Base-by-base conservation (phyloP, 2,888 invertebrate genomes). In the Melipona bicolor region DNA sequence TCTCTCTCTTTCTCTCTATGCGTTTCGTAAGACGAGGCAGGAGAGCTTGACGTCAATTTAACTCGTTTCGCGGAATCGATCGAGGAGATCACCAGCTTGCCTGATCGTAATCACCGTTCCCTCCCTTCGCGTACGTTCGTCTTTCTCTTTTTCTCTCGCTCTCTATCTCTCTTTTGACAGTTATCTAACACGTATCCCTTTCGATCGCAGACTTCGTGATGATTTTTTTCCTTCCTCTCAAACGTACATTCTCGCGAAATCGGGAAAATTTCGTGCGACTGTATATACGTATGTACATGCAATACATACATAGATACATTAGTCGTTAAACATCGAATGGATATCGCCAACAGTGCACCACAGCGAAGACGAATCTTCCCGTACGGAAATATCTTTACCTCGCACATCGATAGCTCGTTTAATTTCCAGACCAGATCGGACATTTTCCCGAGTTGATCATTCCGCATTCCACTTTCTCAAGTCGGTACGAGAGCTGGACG, bases 21-120 rank as follows among this genome's bases (percentile, higher is more conserved):
- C 81, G 83, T 69, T 74, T 73, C 73, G 72, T 36, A 69, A 81
- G 74, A 76, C 50, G 71, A 56, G 69, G n/a, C 59, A 61, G 43
- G 24, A 56, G 80, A 68, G 19, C 69, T 59, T 65, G 59, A 79
- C 75, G 72, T 76, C 79, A 77, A 83, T 79, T 84, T 79, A 79
- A 83, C 79, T 76, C 72, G 72, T 77, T 77, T 32, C 69, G 59
- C 61, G 68, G 83, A 75, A 79, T 79, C 84, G 83, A 82, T 84
- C 79, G 83, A 32, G 62, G 56, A 72, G 72, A 83, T 83, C 84
- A 64, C 68, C 49, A 64, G 19, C 59, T 65, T 43, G 64, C 9
- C 73, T 65, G 82, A 84, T 83, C 84, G 74, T 79, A 75, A 83
- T 82, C 80, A 64, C 76, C 76, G 71, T 64, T 64, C 50, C 73